These are phyloP conservation scores for Leptodactylus fuscus DNA, from an alignment of 2,113 vertebrate species.

Conservation along the genomic window DNA sequence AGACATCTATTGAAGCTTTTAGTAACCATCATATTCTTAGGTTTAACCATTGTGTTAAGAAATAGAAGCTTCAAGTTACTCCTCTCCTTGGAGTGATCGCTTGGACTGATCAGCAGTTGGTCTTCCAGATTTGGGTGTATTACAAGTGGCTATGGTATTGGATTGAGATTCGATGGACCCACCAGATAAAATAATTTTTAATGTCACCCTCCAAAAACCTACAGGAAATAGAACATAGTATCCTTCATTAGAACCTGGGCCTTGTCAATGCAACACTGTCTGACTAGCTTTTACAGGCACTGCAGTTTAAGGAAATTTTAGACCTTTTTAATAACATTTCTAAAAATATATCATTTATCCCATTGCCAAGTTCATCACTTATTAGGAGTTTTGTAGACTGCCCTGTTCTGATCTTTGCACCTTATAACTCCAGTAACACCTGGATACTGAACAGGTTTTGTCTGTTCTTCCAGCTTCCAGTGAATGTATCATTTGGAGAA, in stretches of 20 bases:
- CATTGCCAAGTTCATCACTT: not conserved
- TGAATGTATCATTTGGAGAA: not conserved
- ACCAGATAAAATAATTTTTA: too few species aligned
- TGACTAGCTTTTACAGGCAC: not conserved
- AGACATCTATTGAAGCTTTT: too few species aligned
- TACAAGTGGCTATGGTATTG: too few species aligned
- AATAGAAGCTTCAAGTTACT: too few species aligned
- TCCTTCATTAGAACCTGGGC: too few species aligned
- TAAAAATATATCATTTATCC: not conserved
- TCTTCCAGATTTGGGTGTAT: not conserved
- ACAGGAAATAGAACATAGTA: too few species aligned
- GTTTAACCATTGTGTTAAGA: too few species aligned
- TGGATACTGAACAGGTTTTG: not conserved
- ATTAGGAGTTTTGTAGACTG: too few species aligned
- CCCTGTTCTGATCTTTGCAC: not conserved
- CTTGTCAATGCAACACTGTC: too few species aligned
- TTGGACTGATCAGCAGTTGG: not conserved
- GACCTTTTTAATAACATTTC: not conserved
- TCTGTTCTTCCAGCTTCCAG: not conserved
- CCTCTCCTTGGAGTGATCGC: not conserved
- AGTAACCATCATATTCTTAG: too few species aligned
- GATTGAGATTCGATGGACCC: too few species aligned
- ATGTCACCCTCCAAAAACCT: too few species aligned
- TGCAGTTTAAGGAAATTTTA: not conserved
- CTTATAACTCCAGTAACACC: constrained; percentile 10